A percentile compares a stretch with the other conserved stretches of the same genome.
phyloP scores from a whole-genome alignment of 2,888 invertebrate genomes.

The Scaptomyza flava region DNA sequence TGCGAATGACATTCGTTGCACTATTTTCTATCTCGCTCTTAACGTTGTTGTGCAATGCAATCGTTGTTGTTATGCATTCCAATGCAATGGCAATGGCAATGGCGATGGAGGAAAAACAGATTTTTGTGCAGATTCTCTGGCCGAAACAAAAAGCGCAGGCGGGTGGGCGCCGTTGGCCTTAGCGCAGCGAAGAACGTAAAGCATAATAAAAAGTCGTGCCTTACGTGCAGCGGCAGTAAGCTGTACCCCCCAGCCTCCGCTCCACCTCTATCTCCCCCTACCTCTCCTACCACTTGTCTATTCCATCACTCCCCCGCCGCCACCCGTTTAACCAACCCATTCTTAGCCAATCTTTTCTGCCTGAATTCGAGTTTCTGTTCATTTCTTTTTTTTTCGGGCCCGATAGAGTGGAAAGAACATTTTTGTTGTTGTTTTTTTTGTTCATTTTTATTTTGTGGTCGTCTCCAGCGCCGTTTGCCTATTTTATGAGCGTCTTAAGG shows the following conservation, averaged over 20 bases:
- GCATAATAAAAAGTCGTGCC: conserved; percentile 78
- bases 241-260: conserved; percentile 1
- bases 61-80: conserved; percentile 70
- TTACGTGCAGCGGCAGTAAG: conserved; percentile 69
- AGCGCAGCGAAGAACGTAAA: conserved; percentile 68
- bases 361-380: conserved; percentile 18
- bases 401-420: conserved; percentile 57
- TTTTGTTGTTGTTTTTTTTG: conserved; percentile 24
- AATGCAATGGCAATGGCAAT: conserved; percentile 65
- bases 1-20: conserved; percentile 76
- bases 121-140: conserved; percentile 61
- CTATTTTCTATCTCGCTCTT: conserved; percentile 56
- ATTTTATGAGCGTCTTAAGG: conserved; percentile 80
- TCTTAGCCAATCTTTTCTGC: conserved; percentile 44
- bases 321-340: conserved; percentile 40
- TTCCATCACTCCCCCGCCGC: neutral
- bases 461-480: conserved; percentile 68
- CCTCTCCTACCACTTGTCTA: no score
- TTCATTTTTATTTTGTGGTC: conserved; percentile 48
- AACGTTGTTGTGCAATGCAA: conserved; percentile 28
- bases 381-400: conserved; percentile 40
- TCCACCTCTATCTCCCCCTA: no score
- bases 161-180: conserved; percentile 76
- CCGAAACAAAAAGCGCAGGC: conserved; percentile 72
- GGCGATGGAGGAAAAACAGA: conserved; percentile 56